phyloP scores from a whole-genome alignment of 2,888 invertebrate species.

The Halictus ligatus region DNA sequence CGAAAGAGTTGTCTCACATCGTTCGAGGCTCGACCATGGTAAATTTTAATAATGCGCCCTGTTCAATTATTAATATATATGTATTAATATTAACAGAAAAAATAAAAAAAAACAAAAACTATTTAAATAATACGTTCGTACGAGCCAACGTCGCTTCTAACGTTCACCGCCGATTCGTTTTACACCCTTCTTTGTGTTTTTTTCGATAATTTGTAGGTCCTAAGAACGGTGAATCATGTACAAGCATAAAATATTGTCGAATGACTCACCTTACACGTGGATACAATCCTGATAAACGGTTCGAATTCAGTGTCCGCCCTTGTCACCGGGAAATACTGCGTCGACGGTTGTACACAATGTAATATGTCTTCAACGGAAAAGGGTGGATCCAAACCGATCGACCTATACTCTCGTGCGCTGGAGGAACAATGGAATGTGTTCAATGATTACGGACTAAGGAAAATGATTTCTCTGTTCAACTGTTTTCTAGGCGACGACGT shows the following conservation, averaged over 20 bases:
- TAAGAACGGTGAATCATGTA: background rate
- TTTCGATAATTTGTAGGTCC: background rate
- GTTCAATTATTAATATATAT: no score
- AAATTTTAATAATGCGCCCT: background rate
- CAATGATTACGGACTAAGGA: constrained; percentile 28
- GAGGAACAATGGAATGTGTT: constrained; percentile 27
- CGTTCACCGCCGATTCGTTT: background rate
- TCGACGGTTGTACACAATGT: constrained; percentile 18
- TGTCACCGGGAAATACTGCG: background rate
- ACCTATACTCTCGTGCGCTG: constrained; percentile 17
- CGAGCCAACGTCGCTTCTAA: background rate
- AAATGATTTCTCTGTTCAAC: constrained; percentile 20
- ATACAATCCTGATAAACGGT: constrained; percentile 69
- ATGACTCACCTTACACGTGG: constrained; percentile 73
- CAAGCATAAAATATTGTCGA: background rate
- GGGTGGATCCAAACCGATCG: constrained; percentile 23
- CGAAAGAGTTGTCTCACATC: background rate
- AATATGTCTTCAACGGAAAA: constrained; percentile 29
- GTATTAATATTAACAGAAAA: no score
- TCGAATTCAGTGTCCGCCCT: background rate
- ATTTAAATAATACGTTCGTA: background rate
- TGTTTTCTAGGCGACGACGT: constrained; percentile 33
- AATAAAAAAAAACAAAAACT: no score
- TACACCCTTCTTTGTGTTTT: background rate
- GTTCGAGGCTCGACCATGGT: background rate